A percentile compares a stretch with the other conserved stretches of the same genome.
These are phyloP conservation scores for Calypte anna DNA, from an alignment of 2,113 vertebrate species.

Conservation along the genomic window DNA sequence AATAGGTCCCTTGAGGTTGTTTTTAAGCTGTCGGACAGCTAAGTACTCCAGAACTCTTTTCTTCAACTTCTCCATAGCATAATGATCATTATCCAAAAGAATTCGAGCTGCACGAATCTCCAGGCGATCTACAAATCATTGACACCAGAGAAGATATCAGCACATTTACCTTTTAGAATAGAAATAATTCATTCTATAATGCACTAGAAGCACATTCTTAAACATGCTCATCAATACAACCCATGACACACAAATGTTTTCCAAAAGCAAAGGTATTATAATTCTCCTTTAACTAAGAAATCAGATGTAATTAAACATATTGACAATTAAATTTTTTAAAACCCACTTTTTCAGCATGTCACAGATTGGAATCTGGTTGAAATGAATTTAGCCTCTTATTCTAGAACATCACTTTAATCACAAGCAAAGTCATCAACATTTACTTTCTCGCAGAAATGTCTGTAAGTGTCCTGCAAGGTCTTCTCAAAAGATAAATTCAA, in stretches of 20 bases:
- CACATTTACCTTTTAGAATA: background rate
- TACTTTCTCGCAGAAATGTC: background rate
- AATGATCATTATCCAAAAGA: constrained; percentile 94
- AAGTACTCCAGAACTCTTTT: constrained; percentile 94
- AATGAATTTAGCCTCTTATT: background rate
- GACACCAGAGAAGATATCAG: constrained; percentile 6
- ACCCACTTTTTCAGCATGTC: background rate
- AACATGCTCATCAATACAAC: background rate
- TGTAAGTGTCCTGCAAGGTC: background rate
- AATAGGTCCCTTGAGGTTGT: constrained; percentile 93
- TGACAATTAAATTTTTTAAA: background rate
- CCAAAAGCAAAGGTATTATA: background rate
- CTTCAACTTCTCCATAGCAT: constrained; percentile 96
- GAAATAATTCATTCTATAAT: background rate
- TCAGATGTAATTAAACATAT: background rate
- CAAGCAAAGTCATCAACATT: background rate
- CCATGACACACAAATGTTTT: background rate
- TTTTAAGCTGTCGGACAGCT: constrained; percentile 93
- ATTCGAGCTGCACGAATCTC: constrained; percentile 91
- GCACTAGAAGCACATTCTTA: background rate
- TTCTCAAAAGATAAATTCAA: background rate
- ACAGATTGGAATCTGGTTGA: background rate
- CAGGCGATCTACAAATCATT: constrained; percentile 83
- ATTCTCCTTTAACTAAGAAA: background rate
- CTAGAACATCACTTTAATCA: background rate